These are phyloP conservation scores for Amblyopsis hoosieri DNA, from an alignment of 2,797 vertebrate genomes.

Conservation along the genomic window DNA sequence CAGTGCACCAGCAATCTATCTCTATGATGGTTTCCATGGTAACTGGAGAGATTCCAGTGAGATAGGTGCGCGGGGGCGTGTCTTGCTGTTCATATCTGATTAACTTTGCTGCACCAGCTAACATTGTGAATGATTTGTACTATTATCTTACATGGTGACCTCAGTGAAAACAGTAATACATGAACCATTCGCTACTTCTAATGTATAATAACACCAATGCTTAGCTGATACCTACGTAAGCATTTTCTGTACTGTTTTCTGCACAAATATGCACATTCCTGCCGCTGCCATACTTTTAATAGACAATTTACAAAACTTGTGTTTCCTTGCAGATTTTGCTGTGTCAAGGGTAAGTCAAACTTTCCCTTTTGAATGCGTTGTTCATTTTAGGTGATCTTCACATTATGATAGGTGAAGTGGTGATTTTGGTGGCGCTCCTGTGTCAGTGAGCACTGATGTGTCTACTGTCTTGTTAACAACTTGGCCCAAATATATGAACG, in stretches of 20 bases:
- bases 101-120: slow-evolving; percentile 50
- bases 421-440: too few species aligned
- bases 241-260: slow-evolving; percentile 42
- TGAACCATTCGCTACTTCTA: too few species aligned
- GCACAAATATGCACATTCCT: slow-evolving; percentile 40
- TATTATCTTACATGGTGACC: slow-evolving; percentile 8
- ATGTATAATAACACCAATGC: slow-evolving; percentile 21
- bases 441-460: too few species aligned
- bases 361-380: slow-evolving; percentile 31
- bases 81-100: slow-evolving; percentile 68
- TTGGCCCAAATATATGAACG: too few species aligned
- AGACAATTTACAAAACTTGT: slow-evolving; percentile 30
- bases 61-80: slow-evolving; percentile 48
- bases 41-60: slow-evolving; percentile 72
- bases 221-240: slow-evolving; percentile 26
- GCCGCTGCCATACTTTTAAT: slow-evolving; percentile 7
- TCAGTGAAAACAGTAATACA: too few species aligned
- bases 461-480: too few species aligned
- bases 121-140: slow-evolving; percentile 48
- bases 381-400: slow-evolving; percentile 16
- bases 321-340: slow-evolving; percentile 85
- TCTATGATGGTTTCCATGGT: slow-evolving; percentile 72
- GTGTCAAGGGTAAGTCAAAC: slow-evolving; percentile 85
- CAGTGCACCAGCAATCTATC: slow-evolving; percentile 53
- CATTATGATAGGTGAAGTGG: too few species aligned